A percentile compares a stretch with the other conserved stretches of the same genome.
Conservation (phyloP, 2,888 invertebrate genomes). For the Glyphotaelius pellucidus region DNA sequence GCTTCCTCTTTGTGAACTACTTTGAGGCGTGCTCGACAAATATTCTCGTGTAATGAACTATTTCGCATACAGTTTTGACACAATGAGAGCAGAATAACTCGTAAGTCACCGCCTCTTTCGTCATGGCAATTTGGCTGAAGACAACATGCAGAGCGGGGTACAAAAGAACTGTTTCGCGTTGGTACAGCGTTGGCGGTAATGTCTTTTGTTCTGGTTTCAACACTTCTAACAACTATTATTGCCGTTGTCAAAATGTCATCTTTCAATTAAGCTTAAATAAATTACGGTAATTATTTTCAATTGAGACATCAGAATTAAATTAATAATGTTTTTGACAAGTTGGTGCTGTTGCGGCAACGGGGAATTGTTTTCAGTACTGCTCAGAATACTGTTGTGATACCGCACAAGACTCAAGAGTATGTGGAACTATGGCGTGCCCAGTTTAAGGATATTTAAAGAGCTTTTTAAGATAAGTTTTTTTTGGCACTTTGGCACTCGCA, state of each 20-base stretch:
- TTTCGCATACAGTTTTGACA: background rate
- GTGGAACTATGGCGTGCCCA: background rate
- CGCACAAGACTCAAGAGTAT: no score
- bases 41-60: background rate
- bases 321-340: background rate
- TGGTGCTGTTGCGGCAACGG: background rate
- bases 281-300: background rate
- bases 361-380: background rate
- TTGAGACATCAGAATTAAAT: background rate
- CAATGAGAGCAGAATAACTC: background rate
- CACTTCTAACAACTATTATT: background rate
- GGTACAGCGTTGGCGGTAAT: background rate
- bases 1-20: background rate
- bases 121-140: background rate
- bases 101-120: background rate
- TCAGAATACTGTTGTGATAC: background rate
- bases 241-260: background rate
- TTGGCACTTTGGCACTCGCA: no score
- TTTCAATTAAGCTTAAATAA: background rate
- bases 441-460: no score
- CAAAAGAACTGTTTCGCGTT: background rate
- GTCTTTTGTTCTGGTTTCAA: background rate
- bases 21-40: background rate
- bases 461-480: no score
- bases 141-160: background rate